phyloP scores from a whole-genome alignment of 1,140 invertebrate genomes.

The Holotrichia oblita region DNA sequence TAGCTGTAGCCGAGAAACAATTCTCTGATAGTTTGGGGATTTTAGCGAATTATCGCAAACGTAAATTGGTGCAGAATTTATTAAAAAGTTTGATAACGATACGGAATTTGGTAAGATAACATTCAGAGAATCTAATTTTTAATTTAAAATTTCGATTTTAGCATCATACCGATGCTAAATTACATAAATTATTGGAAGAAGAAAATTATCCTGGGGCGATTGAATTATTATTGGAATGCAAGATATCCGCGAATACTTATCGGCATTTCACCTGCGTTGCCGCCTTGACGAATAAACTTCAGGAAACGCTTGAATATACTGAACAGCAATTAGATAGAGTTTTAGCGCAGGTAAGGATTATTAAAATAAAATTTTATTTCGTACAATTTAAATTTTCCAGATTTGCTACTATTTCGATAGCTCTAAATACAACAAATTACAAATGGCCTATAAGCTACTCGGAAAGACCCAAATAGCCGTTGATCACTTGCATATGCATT shows the following conservation, averaged over 20 bases:
- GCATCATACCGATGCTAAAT: conserved; percentile 84
- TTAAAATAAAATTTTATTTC: too few relatives aligned
- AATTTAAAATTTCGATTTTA: too few relatives aligned
- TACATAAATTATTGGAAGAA: conserved; percentile 82
- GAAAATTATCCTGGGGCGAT: conserved; percentile 92
- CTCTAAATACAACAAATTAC: conserved; percentile 78
- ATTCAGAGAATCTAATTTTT: too few relatives aligned
- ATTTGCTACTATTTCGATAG: conserved; percentile 79
- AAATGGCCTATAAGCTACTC: conserved; percentile 84
- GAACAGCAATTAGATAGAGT: conserved; percentile 92
- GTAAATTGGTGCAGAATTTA: conserved; percentile 81
- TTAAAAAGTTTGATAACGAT: conserved; percentile 83
- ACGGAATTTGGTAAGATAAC: conserved; percentile 81
- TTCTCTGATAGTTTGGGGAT: conserved; percentile 89
- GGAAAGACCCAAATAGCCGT: conserved; percentile 86
- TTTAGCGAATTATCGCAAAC: conserved; percentile 85
- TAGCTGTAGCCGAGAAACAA: conserved; percentile 79
- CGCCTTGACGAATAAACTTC: conserved; percentile 84
- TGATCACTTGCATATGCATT: conserved; percentile 95
- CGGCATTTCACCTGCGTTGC: conserved; percentile 88
- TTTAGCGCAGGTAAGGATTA: conserved; percentile 79
- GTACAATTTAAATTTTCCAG: conserved; percentile 54
- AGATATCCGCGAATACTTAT: conserved; percentile 82
- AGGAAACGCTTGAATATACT: conserved; percentile 90
- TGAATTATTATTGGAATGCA: conserved; percentile 86